Evolutionary conservation across 2,888 invertebrate genomes (phyloP), one percentile per base, ranked within the genome.

Genomic region (Keiferia lycopersicella): DNA sequence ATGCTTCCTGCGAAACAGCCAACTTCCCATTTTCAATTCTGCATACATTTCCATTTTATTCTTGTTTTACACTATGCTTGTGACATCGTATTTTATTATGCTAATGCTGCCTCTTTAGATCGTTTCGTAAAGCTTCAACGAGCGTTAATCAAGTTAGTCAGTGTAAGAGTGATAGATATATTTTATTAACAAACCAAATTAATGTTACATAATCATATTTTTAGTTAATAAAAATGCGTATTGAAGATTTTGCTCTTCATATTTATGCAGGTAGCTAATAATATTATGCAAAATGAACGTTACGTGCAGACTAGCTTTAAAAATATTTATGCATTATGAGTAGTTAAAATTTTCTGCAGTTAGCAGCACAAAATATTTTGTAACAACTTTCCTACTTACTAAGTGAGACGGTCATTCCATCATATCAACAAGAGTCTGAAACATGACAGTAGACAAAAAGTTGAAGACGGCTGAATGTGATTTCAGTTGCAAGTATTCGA

Each of bases 401-500:
- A 26, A 6, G 2, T 6, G 2, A 26, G 26, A 4, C 2, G 26
- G 26, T 26, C n/a, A n/a, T n/a, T n/a, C n/a, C n/a, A n/a, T n/a
- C n/a, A 26, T 26, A 26, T 26, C 26, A 26, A 26, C 6, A 26
- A 1, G 39, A 41, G n/a, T 26, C 22, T 26, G 26, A 26, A 26
- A 26, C 26, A 26, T 30, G 8, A 16, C 34, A 56, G 16, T 14
- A 2, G 26, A 20, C 11, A 22, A 26, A 26, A 16, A 56, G 34
- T 34, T 16, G 16, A 56, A 34, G 16, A n/a, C n/a, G 59, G 57
- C 63, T 64, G 61, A 65, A 66, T 62, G 61, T 64, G 60, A 61
- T 57, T 64, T 67, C 63, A 41, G 62, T 63, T 56, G 56, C 34
- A 59, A 64, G 50, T 51, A 50, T 66, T 57, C 67, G 67, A 58